phyloP scores from a whole-genome alignment of 2,797 vertebrate genomes.

The Meda fulgida region DNA sequence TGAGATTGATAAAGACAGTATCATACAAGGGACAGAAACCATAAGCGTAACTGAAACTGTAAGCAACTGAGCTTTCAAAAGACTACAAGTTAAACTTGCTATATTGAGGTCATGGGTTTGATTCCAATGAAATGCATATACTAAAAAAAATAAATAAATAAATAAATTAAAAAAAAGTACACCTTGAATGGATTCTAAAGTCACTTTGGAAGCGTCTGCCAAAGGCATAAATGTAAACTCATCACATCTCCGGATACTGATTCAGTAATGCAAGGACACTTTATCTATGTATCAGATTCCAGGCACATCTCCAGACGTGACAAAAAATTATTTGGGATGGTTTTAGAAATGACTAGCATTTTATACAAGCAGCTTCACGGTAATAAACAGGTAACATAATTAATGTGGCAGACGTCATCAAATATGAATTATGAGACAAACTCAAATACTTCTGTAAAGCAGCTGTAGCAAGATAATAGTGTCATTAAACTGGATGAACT shows the following conservation, averaged over 20 bases:
- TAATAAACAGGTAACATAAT: background rate
- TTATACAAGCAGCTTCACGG: background rate
- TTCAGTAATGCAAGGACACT: constrained; percentile 8
- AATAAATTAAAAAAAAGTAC: no score
- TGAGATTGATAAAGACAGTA: background rate
- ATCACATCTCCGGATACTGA: background rate
- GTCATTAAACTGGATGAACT: no score
- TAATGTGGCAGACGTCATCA: background rate
- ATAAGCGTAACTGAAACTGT: background rate
- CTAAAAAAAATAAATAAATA: background rate
- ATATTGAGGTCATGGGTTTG: background rate
- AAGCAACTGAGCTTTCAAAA: background rate
- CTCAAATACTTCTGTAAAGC: no score
- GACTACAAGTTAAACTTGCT: background rate
- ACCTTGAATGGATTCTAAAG: no score
- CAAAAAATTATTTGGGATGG: background rate
- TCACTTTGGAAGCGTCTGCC: background rate
- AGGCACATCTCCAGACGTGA: background rate
- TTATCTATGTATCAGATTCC: constrained; percentile 21
- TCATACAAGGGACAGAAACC: background rate
- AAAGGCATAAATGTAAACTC: constrained; percentile 1
- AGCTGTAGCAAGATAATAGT: no score
- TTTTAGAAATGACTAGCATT: no score
- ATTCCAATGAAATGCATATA: background rate
- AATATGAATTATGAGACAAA: no score